A percentile compares a stretch with the other conserved stretches of the same genome.
These are phyloP conservation scores for Lamellibrachia satsuma DNA, from an alignment of 2,888 invertebrate species.

Conservation along the genomic window DNA sequence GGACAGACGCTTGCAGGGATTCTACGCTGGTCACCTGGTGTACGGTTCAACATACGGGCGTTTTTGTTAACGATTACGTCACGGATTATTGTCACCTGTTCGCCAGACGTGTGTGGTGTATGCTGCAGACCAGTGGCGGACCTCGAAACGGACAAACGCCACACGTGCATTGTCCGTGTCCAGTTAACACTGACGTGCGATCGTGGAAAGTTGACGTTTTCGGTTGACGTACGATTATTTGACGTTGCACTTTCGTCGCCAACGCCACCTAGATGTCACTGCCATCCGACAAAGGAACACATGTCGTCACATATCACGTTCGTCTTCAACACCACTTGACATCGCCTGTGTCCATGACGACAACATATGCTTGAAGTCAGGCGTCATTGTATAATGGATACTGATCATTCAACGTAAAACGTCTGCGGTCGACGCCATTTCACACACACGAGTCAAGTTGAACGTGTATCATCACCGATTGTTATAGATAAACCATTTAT, in stretches of 20 bases:
- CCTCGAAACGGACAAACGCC: neutral
- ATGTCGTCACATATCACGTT: neutral
- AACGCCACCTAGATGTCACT: neutral
- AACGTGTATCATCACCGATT: neutral
- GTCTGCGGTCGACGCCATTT: neutral
- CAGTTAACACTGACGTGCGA: neutral
- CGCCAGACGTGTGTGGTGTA: no score
- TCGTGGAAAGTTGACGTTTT: neutral
- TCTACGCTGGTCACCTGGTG: neutral
- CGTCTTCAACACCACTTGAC: neutral
- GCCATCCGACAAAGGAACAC: neutral
- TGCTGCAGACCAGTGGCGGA: no score
- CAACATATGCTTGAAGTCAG: neutral
- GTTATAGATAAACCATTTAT: neutral
- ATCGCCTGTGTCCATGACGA: neutral
- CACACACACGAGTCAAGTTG: neutral
- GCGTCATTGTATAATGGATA: neutral
- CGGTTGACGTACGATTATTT: neutral
- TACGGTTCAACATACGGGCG: neutral
- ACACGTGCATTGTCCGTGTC: neutral
- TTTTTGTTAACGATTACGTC: neutral
- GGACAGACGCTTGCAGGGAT: neutral
- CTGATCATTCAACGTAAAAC: neutral
- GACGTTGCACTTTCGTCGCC: neutral
- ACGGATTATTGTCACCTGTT: neutral